Conservation (phyloP, 2,888 invertebrate genomes). For the Diadegma fenestrale region DNA sequence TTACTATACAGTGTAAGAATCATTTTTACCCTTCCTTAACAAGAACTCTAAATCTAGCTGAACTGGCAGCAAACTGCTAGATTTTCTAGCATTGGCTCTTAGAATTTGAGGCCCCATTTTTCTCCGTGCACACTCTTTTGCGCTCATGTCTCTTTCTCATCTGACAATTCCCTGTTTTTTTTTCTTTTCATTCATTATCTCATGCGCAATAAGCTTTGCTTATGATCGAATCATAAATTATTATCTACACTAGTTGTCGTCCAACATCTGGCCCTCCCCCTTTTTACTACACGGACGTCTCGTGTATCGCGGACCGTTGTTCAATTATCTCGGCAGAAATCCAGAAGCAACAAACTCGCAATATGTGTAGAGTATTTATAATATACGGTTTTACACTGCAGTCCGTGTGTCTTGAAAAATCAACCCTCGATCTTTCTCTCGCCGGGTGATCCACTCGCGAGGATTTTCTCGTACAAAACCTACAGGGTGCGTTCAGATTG, state of each 20-base stretch:
- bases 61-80: too few species aligned
- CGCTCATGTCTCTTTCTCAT: too few species aligned
- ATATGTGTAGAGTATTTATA: slow-evolving; percentile 4
- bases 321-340: slow-evolving; percentile 59
- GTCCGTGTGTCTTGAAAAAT: slow-evolving; percentile 39
- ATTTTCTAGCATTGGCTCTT: too few species aligned
- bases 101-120: too few species aligned
- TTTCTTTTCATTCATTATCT: neutral
- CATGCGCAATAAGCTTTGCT: neutral
- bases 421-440: slow-evolving; percentile 54
- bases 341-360: slow-evolving; percentile 55
- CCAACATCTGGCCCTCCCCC: slow-evolving; percentile 51
- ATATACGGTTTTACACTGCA: slow-evolving; percentile 21
- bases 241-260: slow-evolving; percentile 44
- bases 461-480: slow-evolving; percentile 18
- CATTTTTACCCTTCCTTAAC: too few species aligned
- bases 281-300: neutral
- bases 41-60: too few species aligned
- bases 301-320: slow-evolving; percentile 26
- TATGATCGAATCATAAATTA: slow-evolving; percentile 38
- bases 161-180: neutral
- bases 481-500: slow-evolving; percentile 19
- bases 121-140: neutral
- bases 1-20: too few species aligned
- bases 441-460: slow-evolving; percentile 32